Conservation (phyloP, 2,113 vertebrate genomes). For the Gasterosteus aculeatus region DNA sequence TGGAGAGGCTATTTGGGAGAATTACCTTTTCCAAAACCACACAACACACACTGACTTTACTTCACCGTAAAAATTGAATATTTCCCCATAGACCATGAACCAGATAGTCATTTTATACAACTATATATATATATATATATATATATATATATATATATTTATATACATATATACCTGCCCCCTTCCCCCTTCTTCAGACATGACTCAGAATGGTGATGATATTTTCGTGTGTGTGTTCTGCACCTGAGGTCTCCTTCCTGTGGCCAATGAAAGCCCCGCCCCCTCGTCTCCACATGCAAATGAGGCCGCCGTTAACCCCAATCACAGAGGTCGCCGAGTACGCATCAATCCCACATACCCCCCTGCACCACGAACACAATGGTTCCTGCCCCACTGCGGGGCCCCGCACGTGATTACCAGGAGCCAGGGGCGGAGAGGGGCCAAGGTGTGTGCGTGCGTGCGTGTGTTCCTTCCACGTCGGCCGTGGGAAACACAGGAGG, state of each 20-base stretch:
- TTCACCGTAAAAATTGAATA: background rate
- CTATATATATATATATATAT: too few relatives aligned
- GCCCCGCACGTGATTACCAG: constrained; percentile 72
- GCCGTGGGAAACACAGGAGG: constrained; percentile 52
- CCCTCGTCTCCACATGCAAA: constrained; percentile 76
- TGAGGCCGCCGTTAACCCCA: constrained; percentile 81
- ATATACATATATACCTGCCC: too few relatives aligned
- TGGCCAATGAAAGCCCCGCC: constrained; percentile 68
- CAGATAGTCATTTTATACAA: background rate
- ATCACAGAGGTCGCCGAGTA: constrained; percentile 74
- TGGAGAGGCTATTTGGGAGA: constrained; percentile 2
- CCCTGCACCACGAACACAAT: constrained; percentile 60
- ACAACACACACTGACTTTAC: background rate
- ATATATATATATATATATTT: too few relatives aligned
- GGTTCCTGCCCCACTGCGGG: constrained; percentile 48
- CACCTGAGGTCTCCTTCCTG: constrained; percentile 59
- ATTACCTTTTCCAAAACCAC: background rate
- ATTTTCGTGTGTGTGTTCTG: constrained; percentile 45
- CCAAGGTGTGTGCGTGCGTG: constrained; percentile 16
- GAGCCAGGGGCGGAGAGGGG: constrained; percentile 51
- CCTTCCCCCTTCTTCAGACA: background rate
- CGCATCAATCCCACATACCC: constrained; percentile 66
- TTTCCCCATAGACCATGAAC: background rate
- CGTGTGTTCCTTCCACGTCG: constrained; percentile 30
- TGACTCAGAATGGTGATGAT: constrained; percentile 11